Percentiles rank a stretch among this genome's conserved stretches.
Conservation (phyloP, 2,888 invertebrate species). For the Antitype chi region DNA sequence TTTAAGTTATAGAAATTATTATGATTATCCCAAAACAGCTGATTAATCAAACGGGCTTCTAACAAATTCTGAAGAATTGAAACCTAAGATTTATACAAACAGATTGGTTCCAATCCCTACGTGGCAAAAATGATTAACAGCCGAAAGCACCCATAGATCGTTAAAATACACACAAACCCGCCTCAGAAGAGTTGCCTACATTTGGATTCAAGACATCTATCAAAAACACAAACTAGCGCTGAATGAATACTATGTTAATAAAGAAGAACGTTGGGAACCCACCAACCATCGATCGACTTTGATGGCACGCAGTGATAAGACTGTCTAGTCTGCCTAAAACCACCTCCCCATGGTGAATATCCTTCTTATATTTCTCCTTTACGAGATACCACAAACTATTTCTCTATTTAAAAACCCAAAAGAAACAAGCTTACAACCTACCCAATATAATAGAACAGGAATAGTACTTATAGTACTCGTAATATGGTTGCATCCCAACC, state of each 20-base stretch:
- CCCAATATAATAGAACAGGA: conserved; percentile 1
- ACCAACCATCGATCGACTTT: conserved; percentile 25
- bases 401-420: conserved; percentile 23
- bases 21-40: neutral
- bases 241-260: neutral
- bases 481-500: conserved; percentile 41
- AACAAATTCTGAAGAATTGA: neutral
- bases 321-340: conserved; percentile 2
- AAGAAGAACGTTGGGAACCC: neutral
- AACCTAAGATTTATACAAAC: neutral
- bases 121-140: neutral
- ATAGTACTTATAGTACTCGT: conserved; percentile 13
- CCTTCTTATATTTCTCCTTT: neutral
- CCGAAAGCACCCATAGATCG: neutral
- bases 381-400: conserved; percentile 2
- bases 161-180: neutral
- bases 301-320: conserved; percentile 3
- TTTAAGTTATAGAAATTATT: neutral
- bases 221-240: neutral
- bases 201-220: neutral
- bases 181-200: neutral
- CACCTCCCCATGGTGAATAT: conserved; percentile 2
- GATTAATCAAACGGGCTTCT: neutral
- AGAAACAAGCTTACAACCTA: conserved; percentile 33
- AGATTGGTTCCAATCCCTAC: neutral